These are phyloP conservation scores for Chelonus formosanus DNA, from an alignment of 2,888 invertebrate species.

Conservation along the genomic window DNA sequence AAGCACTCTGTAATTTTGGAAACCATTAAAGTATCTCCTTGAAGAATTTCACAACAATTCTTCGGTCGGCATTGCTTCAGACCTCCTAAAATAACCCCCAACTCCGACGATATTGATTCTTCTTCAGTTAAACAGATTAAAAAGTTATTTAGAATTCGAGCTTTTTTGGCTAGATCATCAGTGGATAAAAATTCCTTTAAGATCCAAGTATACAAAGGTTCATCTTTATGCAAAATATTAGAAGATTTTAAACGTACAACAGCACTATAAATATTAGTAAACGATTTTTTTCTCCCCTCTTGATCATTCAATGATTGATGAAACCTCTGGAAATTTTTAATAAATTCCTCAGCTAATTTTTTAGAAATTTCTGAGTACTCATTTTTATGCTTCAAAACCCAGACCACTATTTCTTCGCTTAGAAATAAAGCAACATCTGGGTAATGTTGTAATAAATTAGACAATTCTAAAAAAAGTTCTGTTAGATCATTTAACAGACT, in stretches of 20 bases:
- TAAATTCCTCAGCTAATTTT: constrained; percentile 44
- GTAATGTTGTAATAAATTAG: constrained; percentile 42
- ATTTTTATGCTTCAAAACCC: constrained; percentile 46
- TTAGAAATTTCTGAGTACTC: constrained; percentile 38
- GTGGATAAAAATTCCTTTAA: constrained; percentile 43
- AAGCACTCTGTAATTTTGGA: constrained; percentile 48
- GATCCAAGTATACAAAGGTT: constrained; percentile 53
- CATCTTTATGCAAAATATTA: constrained; percentile 38
- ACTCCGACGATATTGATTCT: constrained; percentile 38
- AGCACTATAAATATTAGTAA: constrained; percentile 52
- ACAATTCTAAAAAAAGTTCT: constrained; percentile 36
- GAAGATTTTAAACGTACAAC: constrained; percentile 50
- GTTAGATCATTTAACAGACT: constrained; percentile 47
- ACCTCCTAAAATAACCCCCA: constrained; percentile 42
- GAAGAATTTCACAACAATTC: not conserved
- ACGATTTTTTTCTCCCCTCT: constrained; percentile 45
- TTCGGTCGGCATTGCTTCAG: constrained; percentile 39
- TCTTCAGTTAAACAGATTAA: constrained; percentile 49
- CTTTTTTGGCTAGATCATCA: constrained; percentile 48
- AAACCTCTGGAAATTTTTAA: constrained; percentile 46
- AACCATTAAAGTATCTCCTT: constrained; percentile 28
- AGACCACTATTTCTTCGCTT: constrained; percentile 53
- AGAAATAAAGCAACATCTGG: constrained; percentile 50
- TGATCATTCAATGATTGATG: constrained; percentile 43
- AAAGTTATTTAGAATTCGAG: constrained; percentile 51